phyloP scores from a whole-genome alignment of 1,140 invertebrate species.

The Macrocentrus cingulum region DNA sequence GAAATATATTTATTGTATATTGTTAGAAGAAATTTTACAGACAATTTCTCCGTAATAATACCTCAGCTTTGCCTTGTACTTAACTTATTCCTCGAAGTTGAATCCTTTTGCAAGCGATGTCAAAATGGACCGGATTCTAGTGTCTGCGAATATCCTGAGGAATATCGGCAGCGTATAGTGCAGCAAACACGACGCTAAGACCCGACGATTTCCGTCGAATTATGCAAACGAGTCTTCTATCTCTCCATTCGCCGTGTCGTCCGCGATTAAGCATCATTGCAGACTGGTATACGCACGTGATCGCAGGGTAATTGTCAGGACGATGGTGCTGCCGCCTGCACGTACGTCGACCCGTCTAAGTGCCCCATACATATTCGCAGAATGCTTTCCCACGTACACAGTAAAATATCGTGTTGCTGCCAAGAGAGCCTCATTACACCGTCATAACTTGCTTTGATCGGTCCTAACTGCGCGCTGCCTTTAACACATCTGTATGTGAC shows the following conservation, averaged over 20 bases:
- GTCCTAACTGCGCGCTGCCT: background rate
- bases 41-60: no score
- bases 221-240: conserved; percentile 22
- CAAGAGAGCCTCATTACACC: background rate
- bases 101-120: no score
- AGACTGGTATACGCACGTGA: conserved; percentile 12
- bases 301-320: conserved; percentile 20
- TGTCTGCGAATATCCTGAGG: background rate
- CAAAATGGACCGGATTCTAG: no score
- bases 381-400: conserved; percentile 13
- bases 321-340: conserved; percentile 5
- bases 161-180: conserved; percentile 12
- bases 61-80: no score
- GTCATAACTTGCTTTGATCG: background rate
- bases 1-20: no score
- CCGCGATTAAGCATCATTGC: conserved; percentile 1
- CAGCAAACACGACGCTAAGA: conserved; percentile 16
- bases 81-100: no score
- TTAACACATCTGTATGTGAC: background rate
- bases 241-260: conserved; percentile 17
- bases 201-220: conserved; percentile 22
- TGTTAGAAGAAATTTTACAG: no score
- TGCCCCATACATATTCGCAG: background rate
- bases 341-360: background rate
- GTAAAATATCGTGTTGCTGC: background rate